These are phyloP conservation scores for Barypeithes pellucidus DNA, from an alignment of 2,888 invertebrate species.

Conservation along the genomic window DNA sequence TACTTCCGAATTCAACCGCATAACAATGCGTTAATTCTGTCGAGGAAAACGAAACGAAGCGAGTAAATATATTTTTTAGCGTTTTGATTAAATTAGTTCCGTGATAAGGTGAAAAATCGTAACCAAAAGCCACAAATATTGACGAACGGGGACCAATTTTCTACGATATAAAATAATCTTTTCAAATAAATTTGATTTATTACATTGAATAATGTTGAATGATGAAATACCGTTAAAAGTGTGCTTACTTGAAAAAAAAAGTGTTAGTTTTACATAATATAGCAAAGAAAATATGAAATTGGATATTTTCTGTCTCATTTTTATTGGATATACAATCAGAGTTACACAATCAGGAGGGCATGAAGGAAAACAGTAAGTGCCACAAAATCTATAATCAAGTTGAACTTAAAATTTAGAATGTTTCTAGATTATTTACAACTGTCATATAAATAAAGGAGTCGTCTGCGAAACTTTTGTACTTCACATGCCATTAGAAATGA, in stretches of 20 bases:
- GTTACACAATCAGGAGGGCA: slow-evolving; percentile 49
- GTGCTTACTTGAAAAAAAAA: too few relatives aligned
- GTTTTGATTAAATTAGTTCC: slow-evolving; percentile 27
- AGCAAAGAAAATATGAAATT: slow-evolving; percentile 52
- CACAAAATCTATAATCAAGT: too few relatives aligned
- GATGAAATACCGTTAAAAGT: not conserved
- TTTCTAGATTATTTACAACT: too few relatives aligned
- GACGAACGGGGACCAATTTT: slow-evolving; percentile 26
- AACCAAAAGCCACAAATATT: slow-evolving; percentile 21
- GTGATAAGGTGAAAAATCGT: slow-evolving; percentile 21
- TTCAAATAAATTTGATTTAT: not conserved
- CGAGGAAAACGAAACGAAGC: slow-evolving; percentile 6
- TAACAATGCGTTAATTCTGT: not conserved
- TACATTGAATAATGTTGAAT: not conserved
- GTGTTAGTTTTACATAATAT: not conserved
- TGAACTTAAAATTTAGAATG: too few relatives aligned
- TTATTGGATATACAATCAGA: slow-evolving; percentile 54
- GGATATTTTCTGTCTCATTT: slow-evolving; percentile 54
- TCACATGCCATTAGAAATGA: too few relatives aligned
- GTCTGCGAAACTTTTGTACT: too few relatives aligned
- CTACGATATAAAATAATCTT: slow-evolving; percentile 26
- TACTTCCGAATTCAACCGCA: slow-evolving; percentile 17
- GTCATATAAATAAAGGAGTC: too few relatives aligned
- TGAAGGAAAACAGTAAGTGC: slow-evolving; percentile 43
- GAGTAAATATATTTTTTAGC: not conserved